phyloP scores from a whole-genome alignment of 2,888 invertebrate species.

The Diabrotica balteata region DNA sequence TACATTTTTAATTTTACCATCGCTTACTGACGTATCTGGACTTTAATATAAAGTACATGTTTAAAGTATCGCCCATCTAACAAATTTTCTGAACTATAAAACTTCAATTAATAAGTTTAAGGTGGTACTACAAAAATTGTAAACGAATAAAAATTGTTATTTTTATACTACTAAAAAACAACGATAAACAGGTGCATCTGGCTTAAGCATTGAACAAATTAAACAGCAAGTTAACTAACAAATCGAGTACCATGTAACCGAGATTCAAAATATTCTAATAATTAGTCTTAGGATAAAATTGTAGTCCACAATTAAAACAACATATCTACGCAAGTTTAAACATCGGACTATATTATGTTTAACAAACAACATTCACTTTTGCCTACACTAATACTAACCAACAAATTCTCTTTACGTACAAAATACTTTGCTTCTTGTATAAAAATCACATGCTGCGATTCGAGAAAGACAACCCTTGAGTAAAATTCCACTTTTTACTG shows the following conservation, averaged over 20 bases:
- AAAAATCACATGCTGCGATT: constrained; percentile 43
- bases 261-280: constrained; percentile 40
- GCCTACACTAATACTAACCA: constrained; percentile 41
- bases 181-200: neutral
- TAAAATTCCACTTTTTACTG: constrained; percentile 10
- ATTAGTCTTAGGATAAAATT: constrained; percentile 37
- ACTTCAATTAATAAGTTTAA: no score
- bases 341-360: constrained; percentile 15
- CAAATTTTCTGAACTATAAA: no score
- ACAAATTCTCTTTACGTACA: constrained; percentile 45
- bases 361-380: constrained; percentile 29
- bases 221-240: constrained; percentile 35
- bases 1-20: no score
- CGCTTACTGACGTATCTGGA: no score
- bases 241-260: constrained; percentile 44
- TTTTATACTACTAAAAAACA: neutral
- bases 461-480: constrained; percentile 15
- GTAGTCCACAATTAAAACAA: constrained; percentile 28
- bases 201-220: neutral
- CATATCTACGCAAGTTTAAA: constrained; percentile 15
- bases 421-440: constrained; percentile 46
- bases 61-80: no score
- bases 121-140: neutral
- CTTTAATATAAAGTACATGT: no score
- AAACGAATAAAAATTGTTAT: neutral